A percentile compares a stretch with the other conserved stretches of the same genome.
Conservation (phyloP, 2,797 vertebrate species). For the Alcedo atthis region DNA sequence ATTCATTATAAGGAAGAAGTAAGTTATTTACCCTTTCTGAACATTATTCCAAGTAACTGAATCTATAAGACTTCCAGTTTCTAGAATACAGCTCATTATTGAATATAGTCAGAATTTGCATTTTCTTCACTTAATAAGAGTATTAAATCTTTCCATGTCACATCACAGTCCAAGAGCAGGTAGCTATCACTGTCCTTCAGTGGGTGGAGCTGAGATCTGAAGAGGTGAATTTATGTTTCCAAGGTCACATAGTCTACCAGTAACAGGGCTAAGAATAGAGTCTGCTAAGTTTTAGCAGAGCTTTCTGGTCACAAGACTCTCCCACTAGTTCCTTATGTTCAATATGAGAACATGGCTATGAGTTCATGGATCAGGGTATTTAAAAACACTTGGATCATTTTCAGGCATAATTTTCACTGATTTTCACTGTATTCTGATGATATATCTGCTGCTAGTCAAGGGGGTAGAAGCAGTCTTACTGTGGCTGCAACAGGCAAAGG, state of each 20-base stretch:
- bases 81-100: not conserved
- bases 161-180: not conserved
- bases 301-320: not conserved
- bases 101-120: not conserved
- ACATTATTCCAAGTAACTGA: not conserved
- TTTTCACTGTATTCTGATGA: not conserved
- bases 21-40: not conserved
- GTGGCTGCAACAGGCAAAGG: not conserved
- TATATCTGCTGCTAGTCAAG: not conserved
- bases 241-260: not conserved
- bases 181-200: not conserved
- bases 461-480: not conserved
- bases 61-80: not conserved
- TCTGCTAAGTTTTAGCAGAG: not conserved
- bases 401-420: not conserved
- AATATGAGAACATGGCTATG: not conserved
- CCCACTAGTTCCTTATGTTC: not conserved
- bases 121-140: not conserved
- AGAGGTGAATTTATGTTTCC: not conserved
- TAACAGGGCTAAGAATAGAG: not conserved
- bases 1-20: not conserved
- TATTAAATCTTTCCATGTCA: not conserved
- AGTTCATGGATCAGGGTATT: not conserved
- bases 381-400: not conserved
- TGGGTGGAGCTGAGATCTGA: not conserved